Conservation (phyloP, 2,113 vertebrate species). For the Neolamprologus cancellatus region DNA sequence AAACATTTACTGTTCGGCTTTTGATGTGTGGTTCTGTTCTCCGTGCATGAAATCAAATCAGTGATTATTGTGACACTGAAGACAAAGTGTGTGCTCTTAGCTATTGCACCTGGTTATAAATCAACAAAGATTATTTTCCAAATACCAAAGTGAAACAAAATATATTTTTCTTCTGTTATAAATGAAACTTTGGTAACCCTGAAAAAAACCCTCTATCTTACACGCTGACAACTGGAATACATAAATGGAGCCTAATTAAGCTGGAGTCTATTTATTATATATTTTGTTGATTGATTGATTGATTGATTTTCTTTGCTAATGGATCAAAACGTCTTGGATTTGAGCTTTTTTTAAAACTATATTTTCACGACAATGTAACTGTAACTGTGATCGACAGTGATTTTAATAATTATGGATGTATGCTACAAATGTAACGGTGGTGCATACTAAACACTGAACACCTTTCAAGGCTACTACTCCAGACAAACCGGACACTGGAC, state of each 20-base stretch:
- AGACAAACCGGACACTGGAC: background rate
- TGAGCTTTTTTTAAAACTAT: background rate
- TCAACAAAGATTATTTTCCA: background rate
- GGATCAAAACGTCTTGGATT: background rate
- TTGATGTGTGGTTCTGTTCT: slow-evolving; percentile 48
- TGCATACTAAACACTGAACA: background rate
- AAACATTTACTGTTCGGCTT: slow-evolving; percentile 3
- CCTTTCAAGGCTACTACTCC: background rate
- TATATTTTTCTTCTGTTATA: background rate
- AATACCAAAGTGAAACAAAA: background rate
- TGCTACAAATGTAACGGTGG: background rate
- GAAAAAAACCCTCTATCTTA: background rate
- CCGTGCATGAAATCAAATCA: slow-evolving; percentile 45
- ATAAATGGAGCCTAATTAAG: background rate
- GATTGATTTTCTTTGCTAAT: background rate
- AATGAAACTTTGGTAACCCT: background rate
- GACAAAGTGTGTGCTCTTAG: slow-evolving; percentile 47
- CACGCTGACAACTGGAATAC: background rate
- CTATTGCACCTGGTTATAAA: slow-evolving; percentile 18
- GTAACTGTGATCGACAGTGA: background rate
- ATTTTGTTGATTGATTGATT: background rate
- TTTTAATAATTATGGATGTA: background rate
- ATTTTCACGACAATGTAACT: background rate
- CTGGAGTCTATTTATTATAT: background rate
- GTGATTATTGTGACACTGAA: slow-evolving; percentile 47